A percentile compares a stretch with the other conserved stretches of the same genome.
Conservation (phyloP, 2,888 invertebrate genomes). For the Unio delphinus region DNA sequence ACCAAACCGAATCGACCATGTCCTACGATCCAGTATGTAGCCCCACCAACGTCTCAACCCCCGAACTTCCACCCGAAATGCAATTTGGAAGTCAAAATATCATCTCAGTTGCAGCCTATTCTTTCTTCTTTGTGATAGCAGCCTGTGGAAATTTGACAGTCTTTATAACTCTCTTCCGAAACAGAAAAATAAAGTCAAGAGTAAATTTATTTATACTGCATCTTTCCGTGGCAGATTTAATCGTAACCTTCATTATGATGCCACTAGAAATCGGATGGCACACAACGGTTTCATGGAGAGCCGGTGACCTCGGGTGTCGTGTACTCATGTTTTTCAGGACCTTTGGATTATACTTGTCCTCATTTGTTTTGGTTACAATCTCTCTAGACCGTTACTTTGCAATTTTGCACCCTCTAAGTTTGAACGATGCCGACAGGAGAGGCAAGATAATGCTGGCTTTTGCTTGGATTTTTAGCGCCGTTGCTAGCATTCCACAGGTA, state of each 20-base stretch:
- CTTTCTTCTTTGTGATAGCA: constrained; percentile 77
- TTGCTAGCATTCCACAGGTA: constrained; percentile 62
- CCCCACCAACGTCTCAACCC: no score
- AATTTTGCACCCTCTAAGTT: constrained; percentile 58
- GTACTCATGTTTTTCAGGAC: constrained; percentile 81
- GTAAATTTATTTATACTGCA: constrained; percentile 86
- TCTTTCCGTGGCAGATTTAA: constrained; percentile 84
- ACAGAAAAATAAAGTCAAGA: constrained; percentile 79
- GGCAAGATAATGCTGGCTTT: constrained; percentile 56
- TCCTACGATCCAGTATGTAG: no score
- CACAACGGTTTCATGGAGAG: constrained; percentile 83
- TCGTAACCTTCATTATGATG: constrained; percentile 85
- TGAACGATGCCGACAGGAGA: constrained; percentile 55
- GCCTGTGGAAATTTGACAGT: constrained; percentile 88
- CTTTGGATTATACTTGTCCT: constrained; percentile 85
- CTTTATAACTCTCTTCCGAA: constrained; percentile 78
- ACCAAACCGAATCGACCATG: no score
- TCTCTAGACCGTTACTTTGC: constrained; percentile 72
- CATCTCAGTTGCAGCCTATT: constrained; percentile 87
- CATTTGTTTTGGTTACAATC: constrained; percentile 83
- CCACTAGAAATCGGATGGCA: constrained; percentile 81
- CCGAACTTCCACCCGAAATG: constrained; percentile 77
- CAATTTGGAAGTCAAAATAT: constrained; percentile 87
- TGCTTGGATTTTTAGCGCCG: constrained; percentile 54
- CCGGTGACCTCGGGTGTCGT: constrained; percentile 83